These are phyloP conservation scores for Nautilus pompilius DNA, from an alignment of 1,140 invertebrate genomes.

Conservation along the genomic window DNA sequence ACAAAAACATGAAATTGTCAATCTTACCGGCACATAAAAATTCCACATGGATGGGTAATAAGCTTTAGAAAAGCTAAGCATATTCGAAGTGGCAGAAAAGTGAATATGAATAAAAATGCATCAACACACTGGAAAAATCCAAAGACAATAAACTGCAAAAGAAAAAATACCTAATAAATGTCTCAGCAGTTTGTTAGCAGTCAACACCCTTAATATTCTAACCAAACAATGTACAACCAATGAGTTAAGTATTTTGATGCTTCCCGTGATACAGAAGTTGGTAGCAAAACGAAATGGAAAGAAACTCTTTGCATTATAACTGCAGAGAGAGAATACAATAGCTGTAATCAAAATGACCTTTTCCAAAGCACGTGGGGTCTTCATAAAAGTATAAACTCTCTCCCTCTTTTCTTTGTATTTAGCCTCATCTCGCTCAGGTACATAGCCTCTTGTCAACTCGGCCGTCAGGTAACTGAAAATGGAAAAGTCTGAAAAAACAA, in stretches of 20 bases:
- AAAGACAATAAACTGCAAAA: conserved; percentile 80
- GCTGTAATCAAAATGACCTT: too few species aligned
- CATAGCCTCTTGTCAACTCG: conserved; percentile 87
- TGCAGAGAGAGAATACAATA: too few species aligned
- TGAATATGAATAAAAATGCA: conserved; percentile 96
- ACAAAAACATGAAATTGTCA: conserved; percentile 10
- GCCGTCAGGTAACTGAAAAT: conserved; percentile 69
- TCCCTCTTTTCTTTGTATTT: conserved; percentile 87
- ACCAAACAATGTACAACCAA: too few species aligned
- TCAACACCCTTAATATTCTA: background rate
- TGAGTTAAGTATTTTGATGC: too few species aligned
- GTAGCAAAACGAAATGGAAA: too few species aligned
- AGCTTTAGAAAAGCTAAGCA: conserved; percentile 64
- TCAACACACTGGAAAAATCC: conserved; percentile 97
- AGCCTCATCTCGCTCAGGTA: conserved; percentile 88
- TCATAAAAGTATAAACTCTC: conserved; percentile 96
- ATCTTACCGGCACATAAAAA: conserved; percentile 35
- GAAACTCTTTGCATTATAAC: too few species aligned
- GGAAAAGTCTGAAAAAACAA: conserved; percentile 34
- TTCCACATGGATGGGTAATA: conserved; percentile 43
- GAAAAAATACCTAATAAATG: conserved; percentile 8
- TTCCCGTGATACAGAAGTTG: too few species aligned
- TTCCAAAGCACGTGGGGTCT: conserved; percentile 84
- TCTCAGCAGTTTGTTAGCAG: too few species aligned
- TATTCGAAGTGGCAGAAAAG: conserved; percentile 92